These are phyloP conservation scores for Megathymus violae DNA, from an alignment of 1,140 invertebrate genomes.

Conservation along the genomic window DNA sequence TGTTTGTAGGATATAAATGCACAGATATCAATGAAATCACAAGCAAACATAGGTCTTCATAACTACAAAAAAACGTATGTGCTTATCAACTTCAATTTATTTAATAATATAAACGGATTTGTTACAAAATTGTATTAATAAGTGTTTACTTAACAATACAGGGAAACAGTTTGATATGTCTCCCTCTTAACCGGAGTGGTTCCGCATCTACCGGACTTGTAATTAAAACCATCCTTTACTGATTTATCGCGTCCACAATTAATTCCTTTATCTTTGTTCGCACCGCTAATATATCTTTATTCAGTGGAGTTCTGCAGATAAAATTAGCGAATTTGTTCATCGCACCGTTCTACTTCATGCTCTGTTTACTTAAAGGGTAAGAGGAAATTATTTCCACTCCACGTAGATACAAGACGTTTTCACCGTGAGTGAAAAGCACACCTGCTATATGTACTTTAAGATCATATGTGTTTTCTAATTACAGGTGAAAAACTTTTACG, in stretches of 20 bases:
- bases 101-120: too few relatives aligned
- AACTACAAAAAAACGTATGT: too few relatives aligned
- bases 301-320: conserved; percentile 65
- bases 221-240: conserved; percentile 81
- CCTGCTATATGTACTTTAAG: conserved; percentile 5
- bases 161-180: conserved; percentile 27
- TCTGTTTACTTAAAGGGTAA: conserved; percentile 66
- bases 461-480: not conserved
- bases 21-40: too few relatives aligned
- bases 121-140: too few relatives aligned
- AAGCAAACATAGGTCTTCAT: too few relatives aligned
- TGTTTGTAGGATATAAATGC: too few relatives aligned
- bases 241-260: conserved; percentile 81
- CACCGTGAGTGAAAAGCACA: conserved; percentile 9
- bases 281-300: conserved; percentile 82
- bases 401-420: conserved; percentile 16
- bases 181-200: conserved; percentile 45
- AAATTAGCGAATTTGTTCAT: conserved; percentile 79
- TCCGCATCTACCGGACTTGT: conserved; percentile 64
- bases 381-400: conserved; percentile 47
- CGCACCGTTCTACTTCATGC: conserved; percentile 44
- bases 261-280: conserved; percentile 80
- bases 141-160: too few relatives aligned
- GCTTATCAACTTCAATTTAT: too few relatives aligned
- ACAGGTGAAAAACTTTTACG: too few relatives aligned